phyloP scores from a whole-genome alignment of 2,113 vertebrate genomes.

The Lepisosteus osseus region DNA sequence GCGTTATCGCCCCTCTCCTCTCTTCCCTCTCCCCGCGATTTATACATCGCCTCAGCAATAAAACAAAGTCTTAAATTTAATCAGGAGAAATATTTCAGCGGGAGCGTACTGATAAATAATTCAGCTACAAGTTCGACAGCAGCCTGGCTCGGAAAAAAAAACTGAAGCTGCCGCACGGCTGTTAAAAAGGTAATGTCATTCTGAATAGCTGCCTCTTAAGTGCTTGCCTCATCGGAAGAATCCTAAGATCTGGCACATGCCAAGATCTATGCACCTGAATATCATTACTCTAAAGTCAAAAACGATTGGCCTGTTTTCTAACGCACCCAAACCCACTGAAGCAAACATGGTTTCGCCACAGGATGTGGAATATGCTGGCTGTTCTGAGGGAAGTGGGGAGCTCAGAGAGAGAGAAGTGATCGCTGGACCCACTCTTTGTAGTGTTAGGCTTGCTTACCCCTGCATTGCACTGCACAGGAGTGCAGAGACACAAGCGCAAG shows the following conservation, averaged over 20 bases:
- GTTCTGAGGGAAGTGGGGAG: too few species aligned
- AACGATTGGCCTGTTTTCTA: too few species aligned
- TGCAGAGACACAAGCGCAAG: background rate
- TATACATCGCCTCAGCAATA: slow-evolving; percentile 55
- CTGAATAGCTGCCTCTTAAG: slow-evolving; percentile 16
- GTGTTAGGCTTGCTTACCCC: background rate
- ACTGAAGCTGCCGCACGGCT: slow-evolving; percentile 20
- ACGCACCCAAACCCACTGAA: too few species aligned
- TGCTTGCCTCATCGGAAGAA: slow-evolving; percentile 14
- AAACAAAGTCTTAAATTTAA: slow-evolving; percentile 62
- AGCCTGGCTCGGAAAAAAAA: slow-evolving; percentile 25
- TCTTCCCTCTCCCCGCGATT: slow-evolving; percentile 36
- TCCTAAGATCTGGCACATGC: too few species aligned
- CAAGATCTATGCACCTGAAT: too few species aligned
- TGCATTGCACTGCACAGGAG: background rate
- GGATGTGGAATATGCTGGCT: too few species aligned
- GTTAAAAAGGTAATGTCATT: slow-evolving; percentile 28
- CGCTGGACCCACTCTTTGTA: too few species aligned
- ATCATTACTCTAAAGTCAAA: too few species aligned
- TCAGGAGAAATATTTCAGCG: slow-evolving; percentile 62
- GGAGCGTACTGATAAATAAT: slow-evolving; percentile 66
- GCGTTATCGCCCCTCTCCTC: slow-evolving; percentile 20
- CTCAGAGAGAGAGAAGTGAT: too few species aligned
- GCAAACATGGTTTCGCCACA: too few species aligned
- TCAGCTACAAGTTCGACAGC: slow-evolving; percentile 53